These are phyloP conservation scores for Gracilinanus agilis DNA, from an alignment of 2,113 vertebrate genomes.

Conservation along the genomic window DNA sequence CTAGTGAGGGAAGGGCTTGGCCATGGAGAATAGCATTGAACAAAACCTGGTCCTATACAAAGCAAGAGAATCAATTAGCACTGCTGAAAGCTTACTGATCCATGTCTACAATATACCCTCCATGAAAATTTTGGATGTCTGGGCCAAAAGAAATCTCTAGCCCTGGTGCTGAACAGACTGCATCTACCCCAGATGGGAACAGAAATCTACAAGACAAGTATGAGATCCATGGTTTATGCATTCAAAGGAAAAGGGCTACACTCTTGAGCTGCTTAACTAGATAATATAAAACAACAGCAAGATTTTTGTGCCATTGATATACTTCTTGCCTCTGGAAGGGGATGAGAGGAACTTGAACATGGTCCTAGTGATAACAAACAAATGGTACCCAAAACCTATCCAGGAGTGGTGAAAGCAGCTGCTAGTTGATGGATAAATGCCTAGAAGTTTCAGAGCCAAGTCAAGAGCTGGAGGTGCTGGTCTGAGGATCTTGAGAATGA, in stretches of 20 bases:
- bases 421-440: no score
- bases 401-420: no score
- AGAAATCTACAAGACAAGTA: neutral
- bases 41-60: neutral
- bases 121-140: neutral
- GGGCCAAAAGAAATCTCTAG: neutral
- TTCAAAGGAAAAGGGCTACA: neutral
- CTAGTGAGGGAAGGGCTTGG: neutral
- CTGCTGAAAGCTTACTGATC: neutral
- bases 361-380: no score
- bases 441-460: no score
- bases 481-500: no score
- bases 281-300: no score
- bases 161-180: neutral
- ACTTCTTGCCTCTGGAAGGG: no score
- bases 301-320: no score
- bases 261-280: no score
- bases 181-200: neutral
- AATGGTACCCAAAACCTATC: no score
- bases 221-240: neutral
- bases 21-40: neutral
- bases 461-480: no score
- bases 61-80: neutral
- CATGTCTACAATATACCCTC: neutral
- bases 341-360: no score